phyloP scores from a whole-genome alignment of 2,113 vertebrate species.

The Mormyrus iriodes region DNA sequence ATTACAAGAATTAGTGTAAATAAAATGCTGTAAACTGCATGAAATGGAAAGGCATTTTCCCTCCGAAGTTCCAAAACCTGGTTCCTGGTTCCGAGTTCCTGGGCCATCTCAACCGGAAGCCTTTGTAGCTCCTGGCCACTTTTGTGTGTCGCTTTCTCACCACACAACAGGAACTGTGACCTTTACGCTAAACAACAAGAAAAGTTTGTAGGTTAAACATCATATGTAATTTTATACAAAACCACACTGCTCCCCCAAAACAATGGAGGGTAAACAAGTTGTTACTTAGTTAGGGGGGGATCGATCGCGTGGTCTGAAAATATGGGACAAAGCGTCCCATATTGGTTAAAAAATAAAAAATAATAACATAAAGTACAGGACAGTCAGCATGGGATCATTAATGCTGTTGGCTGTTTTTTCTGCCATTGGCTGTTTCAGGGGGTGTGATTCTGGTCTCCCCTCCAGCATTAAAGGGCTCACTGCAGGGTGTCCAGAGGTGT shows the following conservation, averaged over 20 bases:
- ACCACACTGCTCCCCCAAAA: background rate
- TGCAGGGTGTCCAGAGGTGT: slow-evolving; percentile 42
- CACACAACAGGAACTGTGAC: background rate
- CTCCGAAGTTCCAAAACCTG: background rate
- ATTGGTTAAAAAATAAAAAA: background rate
- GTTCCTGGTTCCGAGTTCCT: background rate
- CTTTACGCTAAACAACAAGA: background rate
- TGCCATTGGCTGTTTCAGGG: slow-evolving; percentile 47
- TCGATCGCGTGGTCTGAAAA: background rate
- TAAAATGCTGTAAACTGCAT: background rate
- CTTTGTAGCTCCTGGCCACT: no score
- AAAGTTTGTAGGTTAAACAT: background rate
- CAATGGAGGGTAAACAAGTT: background rate
- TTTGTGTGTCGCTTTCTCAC: background rate
- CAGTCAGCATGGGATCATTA: background rate
- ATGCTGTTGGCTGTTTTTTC: background rate
- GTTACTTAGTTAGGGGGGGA: background rate
- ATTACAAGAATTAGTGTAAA: background rate
- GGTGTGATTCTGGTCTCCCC: slow-evolving; percentile 69
- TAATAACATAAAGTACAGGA: background rate
- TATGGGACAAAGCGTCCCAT: background rate
- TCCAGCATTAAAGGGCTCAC: slow-evolving; percentile 48
- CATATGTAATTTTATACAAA: background rate
- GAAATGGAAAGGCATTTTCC: background rate
- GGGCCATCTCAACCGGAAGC: no score